Base-by-base conservation (phyloP, 2,888 invertebrate genomes). In the Eumerus sabulonum region DNA sequence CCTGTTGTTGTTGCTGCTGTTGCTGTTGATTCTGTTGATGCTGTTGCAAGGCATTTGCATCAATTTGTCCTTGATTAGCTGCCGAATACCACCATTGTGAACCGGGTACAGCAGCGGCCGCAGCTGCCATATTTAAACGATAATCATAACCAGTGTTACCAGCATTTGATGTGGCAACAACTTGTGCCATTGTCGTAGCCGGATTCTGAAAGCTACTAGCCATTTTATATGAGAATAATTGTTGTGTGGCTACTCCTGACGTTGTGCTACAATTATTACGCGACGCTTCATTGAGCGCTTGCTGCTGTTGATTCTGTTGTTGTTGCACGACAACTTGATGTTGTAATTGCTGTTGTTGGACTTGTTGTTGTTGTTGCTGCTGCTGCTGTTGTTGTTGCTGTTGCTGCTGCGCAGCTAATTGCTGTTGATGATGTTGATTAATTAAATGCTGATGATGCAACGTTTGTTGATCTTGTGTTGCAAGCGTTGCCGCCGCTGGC, bases 211-310 rank as follows among this genome's bases (percentile, higher is more conserved):
- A 95, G 88, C 94, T 94, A 88, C 94, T 93, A 85, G 94, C 93
- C 94, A 95, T 95, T 92, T 95, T 95, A 89, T 95, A 95, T 82
- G 93, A 93, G 88, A 95, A 95, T 84, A 95, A 91, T 89, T 95
- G 95, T 87, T 94, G 94, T 83, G 92, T 91, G 59, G 90, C 90
- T 82, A 91, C 91, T 82, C 90, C 91, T 81, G 91, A 90, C 53
- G 92, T 91, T 83, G 91, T 91, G 76, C 88, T 87, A 85, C 91
- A 91, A 85, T 91, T 91, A 82, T 90, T 91, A 76, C 91, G 91
- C 62, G 90, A 90, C 83, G 89, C 89, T 84, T 90, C 90, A 84
- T 89, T 89, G 85, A 90, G 90, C 66, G 88, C 88, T 83, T 89
- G 89, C 84, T 91, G 90, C 84, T 89, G n/a, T n/a, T 27, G 90